Evolutionary conservation across 2,797 vertebrate genomes (phyloP), one percentile per base, ranked within the genome.

Genomic region (Dallia pectoralis): DNA sequence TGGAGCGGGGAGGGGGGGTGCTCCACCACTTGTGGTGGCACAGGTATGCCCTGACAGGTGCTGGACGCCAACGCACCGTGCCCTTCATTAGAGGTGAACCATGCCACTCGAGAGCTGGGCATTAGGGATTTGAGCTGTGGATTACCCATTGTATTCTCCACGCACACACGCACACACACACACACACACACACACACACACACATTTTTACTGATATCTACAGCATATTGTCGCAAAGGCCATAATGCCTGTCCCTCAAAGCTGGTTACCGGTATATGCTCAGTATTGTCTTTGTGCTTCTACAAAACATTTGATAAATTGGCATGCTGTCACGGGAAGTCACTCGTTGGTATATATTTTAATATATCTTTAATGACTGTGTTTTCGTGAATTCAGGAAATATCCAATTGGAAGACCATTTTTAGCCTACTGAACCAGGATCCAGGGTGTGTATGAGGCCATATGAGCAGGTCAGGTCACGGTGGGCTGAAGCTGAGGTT

Each of bases 1-100:
- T 30, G 59, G 59, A 25, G 8, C 11, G 27, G 61, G 61, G 18
- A 14, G 25, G 16, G 25, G 15, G 30, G 25, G 56, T 25, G 27
- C 59, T 12, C 14, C 27, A 3, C 59, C 14, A 3, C 59, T 4
- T 30, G 59, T 27, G 27, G 59, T 62, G 59, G 59, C 27, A 62
- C 27, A 62, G 27, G 59, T 62, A 62, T 30, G 59, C n/a, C 27
- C 59, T 29, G 12, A 62, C 59, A 62, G 59, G 61, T 63, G 61
- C 16, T 6, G 61, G 61, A 63, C 32, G 61, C 22, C 27, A 63
- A 16, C 27, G 61, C 27, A 14, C 29, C 15, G 61, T 30, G 61
- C 18, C 33, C 25, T 62, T 62, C 27, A 62, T 56, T 25, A 56
- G n/a, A n/a, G n/a, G 25, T 25, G 9, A 56, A 25, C 40, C 40